Evolutionary conservation across 2,888 invertebrate genomes (phyloP), one percentile per base, ranked within the genome.

Genomic region (Heteromyza rotundicornis): DNA sequence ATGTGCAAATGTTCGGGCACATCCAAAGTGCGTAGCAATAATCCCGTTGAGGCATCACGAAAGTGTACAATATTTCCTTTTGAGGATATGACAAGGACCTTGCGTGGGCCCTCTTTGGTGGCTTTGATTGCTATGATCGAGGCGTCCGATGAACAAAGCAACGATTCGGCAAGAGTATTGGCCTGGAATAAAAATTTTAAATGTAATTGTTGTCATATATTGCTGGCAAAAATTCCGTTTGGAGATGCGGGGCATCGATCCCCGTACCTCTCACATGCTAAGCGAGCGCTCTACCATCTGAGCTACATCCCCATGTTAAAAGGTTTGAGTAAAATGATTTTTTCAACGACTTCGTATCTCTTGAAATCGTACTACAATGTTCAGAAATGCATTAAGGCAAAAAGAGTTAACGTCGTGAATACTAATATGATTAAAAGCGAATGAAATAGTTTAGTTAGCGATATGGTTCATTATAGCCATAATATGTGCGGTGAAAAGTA

Each of bases 81-180:
- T 0, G 90, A 88, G 0, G 90, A 90, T 1, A 92, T 86, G 27
- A 82, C 70, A 14, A 81, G 68, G 8, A 92, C 85, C 75, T 87
- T 88, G 2, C 92, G 85, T 0, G 89, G 87, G 0, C 92, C 92
- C 75, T 92, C 92, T 69, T 88, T 89, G 63, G 90, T 87, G 0
- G 92, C 90, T 66, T 89, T 88, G 8, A 92, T 79, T 0, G 90
- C 89, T 51, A 91, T 84, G 32, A 92, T 88, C 0, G 89, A 87
- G 64, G 87, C 87, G 10, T 88, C 87, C 0, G 89, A 87, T 71
- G 89, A 88, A 55, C 88, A 86, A 10, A 87, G 82, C 1, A 75
- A 67, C 49, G 85, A 85, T 16, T 86, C 85, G 62, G 85, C 84
- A 67, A 86, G 72, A 82, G 85, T 84, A 72, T 87, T 87, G 68